Evolutionary conservation across 1,140 invertebrate species (phyloP), one percentile per base, ranked within the genome.

Genomic region (Drosophila kikkawai): DNA sequence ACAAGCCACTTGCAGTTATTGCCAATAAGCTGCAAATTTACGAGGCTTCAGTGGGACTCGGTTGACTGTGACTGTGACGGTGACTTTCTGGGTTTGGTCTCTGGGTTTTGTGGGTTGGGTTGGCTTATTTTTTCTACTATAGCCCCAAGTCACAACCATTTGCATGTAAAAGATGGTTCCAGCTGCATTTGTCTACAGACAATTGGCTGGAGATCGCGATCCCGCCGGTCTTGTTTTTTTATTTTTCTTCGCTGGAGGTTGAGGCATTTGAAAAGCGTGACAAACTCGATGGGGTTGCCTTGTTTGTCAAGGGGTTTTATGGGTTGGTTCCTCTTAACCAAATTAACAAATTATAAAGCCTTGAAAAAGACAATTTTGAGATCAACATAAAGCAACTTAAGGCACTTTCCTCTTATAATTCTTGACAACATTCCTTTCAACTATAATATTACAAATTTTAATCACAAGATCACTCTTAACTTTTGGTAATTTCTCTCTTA

Each of bases 1-100:
- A 92, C 91, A 92, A 92, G 91, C 91, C 91, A 91, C 85, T 92
- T 92, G 86, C 87, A 86, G 85, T 92, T 91, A 87, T 92, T 91
- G 91, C 81, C 88, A 92, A 92, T 92, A 92, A 92, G 91, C 91
- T 91, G 91, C 82, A 85, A 92, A 92, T 92, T 92, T 92, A 92
- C 79, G 91, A 90, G 86, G 77, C 79, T 87, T 82, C 53, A 39
- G 13, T 50, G 19, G 53, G 37, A 29, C 53, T 56, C 17, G 17
- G 17, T 11, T 19, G 50, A 53, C 50, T 36, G 13, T 26, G 45
- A 41, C 71, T 48, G 60, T 34, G 67, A 47, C 45, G 53, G 36
- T 56, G 53, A 56, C 60, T 36, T 63, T 57, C 48, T 55, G 58
- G 60, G 50, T 55, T 55, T 48, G 34, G 44, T 41, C 58, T 66